Percentiles rank a stretch among this genome's conserved stretches.
phyloP scores from a whole-genome alignment of 2,113 vertebrate genomes.

The Vanacampus margaritifer region DNA sequence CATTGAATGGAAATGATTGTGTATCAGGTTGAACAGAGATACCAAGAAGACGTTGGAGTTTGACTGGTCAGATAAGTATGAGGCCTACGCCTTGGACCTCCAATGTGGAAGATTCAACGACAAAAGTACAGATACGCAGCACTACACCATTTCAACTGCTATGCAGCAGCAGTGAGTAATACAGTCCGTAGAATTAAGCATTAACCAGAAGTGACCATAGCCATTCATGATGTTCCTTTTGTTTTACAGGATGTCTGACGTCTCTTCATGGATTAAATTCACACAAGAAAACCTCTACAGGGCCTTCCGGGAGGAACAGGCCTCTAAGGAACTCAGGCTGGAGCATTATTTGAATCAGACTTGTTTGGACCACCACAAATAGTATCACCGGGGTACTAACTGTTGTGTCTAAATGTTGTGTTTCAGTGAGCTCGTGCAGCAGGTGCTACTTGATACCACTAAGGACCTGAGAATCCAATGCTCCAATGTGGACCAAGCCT shows the following conservation, averaged over 20 bases:
- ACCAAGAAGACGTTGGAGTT: slow-evolving; percentile 80
- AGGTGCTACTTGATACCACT: slow-evolving; percentile 75
- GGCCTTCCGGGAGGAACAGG: slow-evolving; percentile 73
- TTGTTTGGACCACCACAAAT: neutral
- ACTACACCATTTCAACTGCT: slow-evolving; percentile 72
- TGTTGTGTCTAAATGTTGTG: neutral
- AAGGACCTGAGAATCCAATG: slow-evolving; percentile 81
- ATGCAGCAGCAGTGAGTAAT: slow-evolving; percentile 80
- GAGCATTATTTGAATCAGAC: neutral
- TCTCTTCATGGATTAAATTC: slow-evolving; percentile 75
- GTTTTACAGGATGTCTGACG: slow-evolving; percentile 74
- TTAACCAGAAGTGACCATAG: neutral
- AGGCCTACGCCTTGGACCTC: slow-evolving; percentile 79
- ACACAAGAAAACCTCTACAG: slow-evolving; percentile 77
- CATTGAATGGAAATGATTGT: neutral
- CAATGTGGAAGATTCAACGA: slow-evolving; percentile 70
- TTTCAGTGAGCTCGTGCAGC: slow-evolving; percentile 71
- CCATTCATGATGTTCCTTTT: neutral
- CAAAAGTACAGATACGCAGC: slow-evolving; percentile 75
- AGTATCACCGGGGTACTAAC: neutral
- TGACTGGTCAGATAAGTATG: slow-evolving; percentile 88
- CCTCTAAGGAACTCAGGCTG: slow-evolving; percentile 73
- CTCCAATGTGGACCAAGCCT: slow-evolving; percentile 69
- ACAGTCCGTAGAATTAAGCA: neutral
- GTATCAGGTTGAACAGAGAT: slow-evolving; percentile 76